A percentile compares a stretch with the other conserved stretches of the same genome.
Conservation (phyloP, 2,888 invertebrate genomes). For the Amphipoea lucens region DNA sequence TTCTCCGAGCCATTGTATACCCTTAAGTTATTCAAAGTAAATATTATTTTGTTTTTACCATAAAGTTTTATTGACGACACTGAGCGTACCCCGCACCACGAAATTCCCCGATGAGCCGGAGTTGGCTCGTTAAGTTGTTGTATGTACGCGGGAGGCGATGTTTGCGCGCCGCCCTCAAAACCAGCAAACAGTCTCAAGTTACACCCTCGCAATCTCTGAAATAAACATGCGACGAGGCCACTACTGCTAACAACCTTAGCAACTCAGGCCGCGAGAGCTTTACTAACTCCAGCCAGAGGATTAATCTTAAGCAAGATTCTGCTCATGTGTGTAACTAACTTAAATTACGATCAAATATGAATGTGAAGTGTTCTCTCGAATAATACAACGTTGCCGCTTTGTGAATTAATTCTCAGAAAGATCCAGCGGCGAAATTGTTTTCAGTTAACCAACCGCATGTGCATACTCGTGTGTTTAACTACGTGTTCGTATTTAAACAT, state of each 20-base stretch:
- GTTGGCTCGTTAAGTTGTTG: conserved; percentile 85
- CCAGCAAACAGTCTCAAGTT: conserved; percentile 85
- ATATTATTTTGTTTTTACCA: conserved; percentile 74
- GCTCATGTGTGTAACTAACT: conserved; percentile 77
- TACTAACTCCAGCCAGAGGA: conserved; percentile 78
- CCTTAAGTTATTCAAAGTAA: conserved; percentile 72
- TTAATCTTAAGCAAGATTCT: conserved; percentile 80
- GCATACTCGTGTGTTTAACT: conserved; percentile 41
- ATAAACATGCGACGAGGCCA: conserved; percentile 85
- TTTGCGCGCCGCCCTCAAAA: conserved; percentile 83
- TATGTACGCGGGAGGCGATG: conserved; percentile 73
- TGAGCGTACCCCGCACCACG: conserved; percentile 69
- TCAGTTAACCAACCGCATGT: conserved; percentile 50
- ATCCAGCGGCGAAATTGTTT: conserved; percentile 55
- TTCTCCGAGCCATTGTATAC: conserved; percentile 65
- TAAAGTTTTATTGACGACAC: conserved; percentile 78
- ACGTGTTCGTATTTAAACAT: conserved; percentile 41
- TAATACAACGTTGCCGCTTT: conserved; percentile 56
- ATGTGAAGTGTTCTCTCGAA: conserved; percentile 66
- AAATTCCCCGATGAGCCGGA: conserved; percentile 80
- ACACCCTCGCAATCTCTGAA: conserved; percentile 86
- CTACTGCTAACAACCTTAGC: conserved; percentile 83
- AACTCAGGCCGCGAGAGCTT: conserved; percentile 80
- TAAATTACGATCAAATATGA: conserved; percentile 82
- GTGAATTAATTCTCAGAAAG: conserved; percentile 52